Evolutionary conservation across 2,888 invertebrate genomes (phyloP).

Genomic region (Artemia sinica): DNA sequence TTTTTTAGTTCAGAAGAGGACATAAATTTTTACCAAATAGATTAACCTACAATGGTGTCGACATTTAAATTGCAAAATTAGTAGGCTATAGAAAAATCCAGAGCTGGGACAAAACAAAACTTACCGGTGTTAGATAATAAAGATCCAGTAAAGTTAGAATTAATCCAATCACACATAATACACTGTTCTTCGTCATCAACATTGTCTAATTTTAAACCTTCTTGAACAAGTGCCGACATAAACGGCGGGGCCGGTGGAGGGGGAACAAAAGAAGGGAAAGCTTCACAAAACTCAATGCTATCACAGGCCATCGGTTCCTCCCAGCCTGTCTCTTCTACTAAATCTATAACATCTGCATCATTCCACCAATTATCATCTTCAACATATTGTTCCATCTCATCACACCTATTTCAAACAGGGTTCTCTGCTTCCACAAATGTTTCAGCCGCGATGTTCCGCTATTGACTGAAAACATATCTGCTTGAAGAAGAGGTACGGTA

Average conservation of each 20-base stretch:
- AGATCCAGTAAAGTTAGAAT: conserved; percentile 1
- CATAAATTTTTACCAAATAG: too few relatives aligned
- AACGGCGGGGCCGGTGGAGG: conserved; percentile 8
- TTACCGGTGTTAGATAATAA: not conserved
- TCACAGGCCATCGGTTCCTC: not conserved
- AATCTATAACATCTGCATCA: not conserved
- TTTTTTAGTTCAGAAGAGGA: too few relatives aligned
- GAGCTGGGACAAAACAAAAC: not conserved
- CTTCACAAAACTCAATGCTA: not conserved
- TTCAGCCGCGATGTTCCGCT: conserved; percentile 8
- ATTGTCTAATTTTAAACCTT: not conserved
- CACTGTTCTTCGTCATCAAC: not conserved
- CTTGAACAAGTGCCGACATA: not conserved
- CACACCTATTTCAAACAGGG: not conserved
- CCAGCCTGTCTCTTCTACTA: not conserved
- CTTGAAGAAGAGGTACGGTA: not conserved
- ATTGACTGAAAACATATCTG: not conserved
- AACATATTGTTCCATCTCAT: conserved; percentile 9
- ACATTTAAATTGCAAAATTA: too few relatives aligned
- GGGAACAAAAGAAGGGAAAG: not conserved
- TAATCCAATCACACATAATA: conserved; percentile 9
- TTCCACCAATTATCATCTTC: conserved; percentile 9
- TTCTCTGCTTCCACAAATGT: not conserved
- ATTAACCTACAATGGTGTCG: too few relatives aligned
- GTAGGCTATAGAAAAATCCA: too few relatives aligned